Evolutionary conservation across 2,888 invertebrate genomes (phyloP).

Genomic region (Argyresthia goedartella): DNA sequence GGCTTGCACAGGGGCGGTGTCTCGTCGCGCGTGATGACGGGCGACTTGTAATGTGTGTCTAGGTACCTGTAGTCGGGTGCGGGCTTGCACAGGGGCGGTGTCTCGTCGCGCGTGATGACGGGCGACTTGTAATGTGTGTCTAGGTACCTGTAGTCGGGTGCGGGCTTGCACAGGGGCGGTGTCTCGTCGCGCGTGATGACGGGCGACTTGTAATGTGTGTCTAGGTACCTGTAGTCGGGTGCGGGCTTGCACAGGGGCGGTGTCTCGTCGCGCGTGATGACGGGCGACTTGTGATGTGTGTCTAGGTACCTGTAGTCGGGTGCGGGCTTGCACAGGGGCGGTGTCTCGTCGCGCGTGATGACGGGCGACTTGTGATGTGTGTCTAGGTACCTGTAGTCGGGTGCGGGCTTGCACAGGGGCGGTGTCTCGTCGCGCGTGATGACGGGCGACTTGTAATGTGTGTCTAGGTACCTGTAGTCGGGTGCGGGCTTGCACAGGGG

Average conservation of each 20-base stretch:
- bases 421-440: conserved; percentile 96
- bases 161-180: conserved; percentile 89
- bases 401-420: conserved; percentile 84
- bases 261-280: conserved; percentile 95
- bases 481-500: conserved; percentile 85
- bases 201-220: conserved; percentile 85
- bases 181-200: conserved; percentile 96
- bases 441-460: conserved; percentile 86
- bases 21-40: conserved; percentile 94
- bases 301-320: conserved; percentile 83
- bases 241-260: conserved; percentile 89
- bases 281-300: conserved; percentile 91
- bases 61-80: conserved; percentile 68
- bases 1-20: conserved; percentile 93
- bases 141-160: conserved; percentile 68
- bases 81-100: conserved; percentile 91
- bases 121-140: conserved; percentile 86
- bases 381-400: conserved; percentile 84
- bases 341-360: conserved; percentile 95
- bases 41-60: conserved; percentile 90
- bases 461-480: conserved; percentile 68
- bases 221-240: conserved; percentile 67
- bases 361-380: conserved; percentile 92
- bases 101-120: conserved; percentile 94
- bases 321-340: conserved; percentile 86